phyloP scores from a whole-genome alignment of 2,888 invertebrate genomes.

The Leucoptera coffeella region DNA sequence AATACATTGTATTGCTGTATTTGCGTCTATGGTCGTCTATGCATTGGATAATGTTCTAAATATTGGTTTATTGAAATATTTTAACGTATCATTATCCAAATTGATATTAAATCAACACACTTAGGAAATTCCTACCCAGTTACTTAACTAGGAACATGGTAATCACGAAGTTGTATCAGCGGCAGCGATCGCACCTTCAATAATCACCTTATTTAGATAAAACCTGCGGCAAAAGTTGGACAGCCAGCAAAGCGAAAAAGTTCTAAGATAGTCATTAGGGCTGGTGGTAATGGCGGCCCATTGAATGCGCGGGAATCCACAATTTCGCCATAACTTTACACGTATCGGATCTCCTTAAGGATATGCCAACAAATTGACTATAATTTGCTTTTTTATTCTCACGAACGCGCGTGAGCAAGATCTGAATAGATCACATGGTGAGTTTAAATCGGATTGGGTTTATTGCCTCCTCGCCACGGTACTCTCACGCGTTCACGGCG shows the following conservation, averaged over 20 bases:
- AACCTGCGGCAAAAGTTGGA: conserved; percentile 14
- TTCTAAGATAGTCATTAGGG: conserved; percentile 31
- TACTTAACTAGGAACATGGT: too few relatives aligned
- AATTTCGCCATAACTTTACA: conserved; percentile 16
- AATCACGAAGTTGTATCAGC: too few relatives aligned
- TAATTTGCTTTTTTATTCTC: conserved; percentile 39
- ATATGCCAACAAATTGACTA: conserved; percentile 42
- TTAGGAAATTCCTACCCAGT: too few relatives aligned
- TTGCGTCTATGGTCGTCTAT: too few relatives aligned
- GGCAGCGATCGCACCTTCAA: conserved; percentile 13
- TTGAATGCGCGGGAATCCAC: too few relatives aligned
- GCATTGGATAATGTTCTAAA: too few relatives aligned
- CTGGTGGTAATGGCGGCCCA: too few relatives aligned
- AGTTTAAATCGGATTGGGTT: conserved; percentile 15
- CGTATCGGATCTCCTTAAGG: conserved; percentile 38
- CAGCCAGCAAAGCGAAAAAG: conserved; percentile 22
- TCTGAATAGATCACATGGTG: conserved; percentile 20
- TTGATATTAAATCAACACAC: too few relatives aligned
- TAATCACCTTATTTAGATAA: conserved; percentile 30
- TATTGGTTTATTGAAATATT: too few relatives aligned
- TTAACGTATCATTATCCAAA: too few relatives aligned
- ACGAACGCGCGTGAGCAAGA: conserved; percentile 18
- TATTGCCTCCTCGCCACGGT: conserved; percentile 21
- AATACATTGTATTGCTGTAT: too few relatives aligned
- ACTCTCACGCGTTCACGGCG: conserved; percentile 21